Conservation (phyloP, 2,113 vertebrate species). For the Bambusicola thoracicus region DNA sequence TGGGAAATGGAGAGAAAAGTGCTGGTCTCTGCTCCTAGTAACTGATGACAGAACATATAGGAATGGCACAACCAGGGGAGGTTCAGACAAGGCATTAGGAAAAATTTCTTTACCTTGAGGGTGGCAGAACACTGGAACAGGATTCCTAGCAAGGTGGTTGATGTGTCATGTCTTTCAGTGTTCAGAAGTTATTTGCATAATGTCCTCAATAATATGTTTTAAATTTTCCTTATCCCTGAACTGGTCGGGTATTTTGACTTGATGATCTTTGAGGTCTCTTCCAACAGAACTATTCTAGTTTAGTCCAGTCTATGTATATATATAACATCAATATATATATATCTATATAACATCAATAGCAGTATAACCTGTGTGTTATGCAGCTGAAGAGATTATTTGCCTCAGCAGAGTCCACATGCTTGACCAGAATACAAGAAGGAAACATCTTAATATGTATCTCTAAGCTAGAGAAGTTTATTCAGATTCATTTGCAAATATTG, state of each 20-base stretch:
- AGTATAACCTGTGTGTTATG: background rate
- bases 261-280: background rate
- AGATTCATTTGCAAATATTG: background rate
- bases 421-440: background rate
- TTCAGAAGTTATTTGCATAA: background rate
- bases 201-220: background rate
- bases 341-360: background rate
- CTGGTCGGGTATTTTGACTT: background rate
- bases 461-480: background rate
- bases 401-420: background rate
- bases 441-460: background rate
- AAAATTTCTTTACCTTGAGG: background rate
- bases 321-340: no score
- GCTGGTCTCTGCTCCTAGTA: background rate
- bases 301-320: background rate
- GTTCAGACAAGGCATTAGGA: background rate
- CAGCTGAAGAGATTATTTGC: background rate
- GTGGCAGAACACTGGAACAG: background rate
- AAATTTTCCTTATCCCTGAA: background rate
- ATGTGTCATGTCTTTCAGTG: background rate
- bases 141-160: background rate
- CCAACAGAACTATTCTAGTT: background rate
- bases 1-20: background rate
- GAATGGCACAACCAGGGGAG: background rate
- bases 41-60: background rate